A percentile compares a stretch with the other conserved stretches of the same genome.
phyloP scores from a whole-genome alignment of 1,140 invertebrate genomes.

The Diploscapter pachys region DNA sequence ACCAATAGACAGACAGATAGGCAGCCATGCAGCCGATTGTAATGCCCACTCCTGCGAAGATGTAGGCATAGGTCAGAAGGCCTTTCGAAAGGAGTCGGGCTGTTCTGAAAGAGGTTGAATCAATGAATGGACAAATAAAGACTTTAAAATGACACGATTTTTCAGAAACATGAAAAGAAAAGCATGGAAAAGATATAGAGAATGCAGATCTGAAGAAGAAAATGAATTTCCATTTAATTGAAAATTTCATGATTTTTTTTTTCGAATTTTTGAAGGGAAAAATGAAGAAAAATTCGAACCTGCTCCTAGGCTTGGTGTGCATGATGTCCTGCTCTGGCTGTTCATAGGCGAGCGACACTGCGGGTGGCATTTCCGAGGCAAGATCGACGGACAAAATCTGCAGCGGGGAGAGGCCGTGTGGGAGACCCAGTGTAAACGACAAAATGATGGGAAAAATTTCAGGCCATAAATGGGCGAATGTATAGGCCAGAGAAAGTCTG shows the following conservation, averaged over 20 bases:
- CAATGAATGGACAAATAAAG: no score
- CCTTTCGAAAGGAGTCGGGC: constrained; percentile 29
- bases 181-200: no score
- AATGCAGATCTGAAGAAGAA: no score
- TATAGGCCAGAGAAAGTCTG: constrained; percentile 54
- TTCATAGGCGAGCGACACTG: constrained; percentile 60
- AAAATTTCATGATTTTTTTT: no score
- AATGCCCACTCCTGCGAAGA: constrained; percentile 52
- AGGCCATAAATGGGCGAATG: constrained; percentile 58
- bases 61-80: constrained; percentile 43
- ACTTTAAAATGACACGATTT: no score
- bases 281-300: neutral
- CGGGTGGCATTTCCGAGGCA: constrained; percentile 50
- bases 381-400: constrained; percentile 51
- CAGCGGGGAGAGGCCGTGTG: constrained; percentile 47
- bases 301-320: constrained; percentile 53
- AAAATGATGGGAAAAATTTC: constrained; percentile 58
- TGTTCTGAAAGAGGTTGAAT: neutral
- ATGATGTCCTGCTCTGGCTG: constrained; percentile 59
- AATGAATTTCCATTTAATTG: no score
- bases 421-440: constrained; percentile 54
- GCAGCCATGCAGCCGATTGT: constrained; percentile 54
- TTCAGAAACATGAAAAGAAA: no score
- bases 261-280: no score
- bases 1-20: constrained; percentile 56